phyloP scores from a whole-genome alignment of 2,797 vertebrate species.

The Tenualosa thibaudeaui region DNA sequence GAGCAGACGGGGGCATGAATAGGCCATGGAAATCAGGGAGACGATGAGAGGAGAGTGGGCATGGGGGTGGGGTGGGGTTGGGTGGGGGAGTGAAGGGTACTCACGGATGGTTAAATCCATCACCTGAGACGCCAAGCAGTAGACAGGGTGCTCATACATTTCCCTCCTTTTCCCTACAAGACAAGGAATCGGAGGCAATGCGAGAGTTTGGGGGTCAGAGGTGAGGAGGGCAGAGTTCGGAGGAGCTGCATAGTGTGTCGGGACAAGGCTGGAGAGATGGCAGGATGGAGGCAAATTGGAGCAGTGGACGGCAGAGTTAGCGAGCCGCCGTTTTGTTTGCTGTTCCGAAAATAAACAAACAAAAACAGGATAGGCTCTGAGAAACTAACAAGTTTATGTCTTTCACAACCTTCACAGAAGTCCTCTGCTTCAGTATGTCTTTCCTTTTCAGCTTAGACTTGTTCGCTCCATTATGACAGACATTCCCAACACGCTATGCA shows the following conservation, averaged over 20 bases:
- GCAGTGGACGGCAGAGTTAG: not conserved
- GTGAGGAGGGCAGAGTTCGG: conserved; percentile 88
- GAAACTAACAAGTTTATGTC: not conserved
- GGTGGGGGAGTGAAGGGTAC: conserved; percentile 91
- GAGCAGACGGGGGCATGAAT: conserved; percentile 11
- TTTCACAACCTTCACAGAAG: not conserved
- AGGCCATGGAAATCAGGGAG: conserved; percentile 44
- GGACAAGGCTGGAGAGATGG: conserved; percentile 28
- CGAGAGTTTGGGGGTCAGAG: conserved; percentile 99
- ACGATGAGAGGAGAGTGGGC: conserved; percentile 35
- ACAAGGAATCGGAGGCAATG: conserved; percentile 96
- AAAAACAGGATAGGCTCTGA: conserved; percentile 10
- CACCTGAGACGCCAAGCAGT: conserved; percentile 99
- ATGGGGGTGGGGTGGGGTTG: conserved; percentile 75
- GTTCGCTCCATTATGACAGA: conserved; percentile 73
- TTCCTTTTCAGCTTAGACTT: not conserved
- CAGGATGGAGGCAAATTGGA: conserved; percentile 21
- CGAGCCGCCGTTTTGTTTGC: conserved; percentile 20
- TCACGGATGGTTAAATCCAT: conserved; percentile 99
- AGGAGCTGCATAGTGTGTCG: conserved; percentile 66
- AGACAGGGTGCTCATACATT: conserved; percentile 99
- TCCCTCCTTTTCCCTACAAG: conserved; percentile 99
- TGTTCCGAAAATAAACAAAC: conserved; percentile 24
- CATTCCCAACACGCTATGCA: conserved; percentile 91
- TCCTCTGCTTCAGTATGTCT: not conserved